Evolutionary conservation across 2,113 vertebrate genomes (phyloP), one percentile per base, ranked within the genome.

Genomic region (Anolis sagrei): DNA sequence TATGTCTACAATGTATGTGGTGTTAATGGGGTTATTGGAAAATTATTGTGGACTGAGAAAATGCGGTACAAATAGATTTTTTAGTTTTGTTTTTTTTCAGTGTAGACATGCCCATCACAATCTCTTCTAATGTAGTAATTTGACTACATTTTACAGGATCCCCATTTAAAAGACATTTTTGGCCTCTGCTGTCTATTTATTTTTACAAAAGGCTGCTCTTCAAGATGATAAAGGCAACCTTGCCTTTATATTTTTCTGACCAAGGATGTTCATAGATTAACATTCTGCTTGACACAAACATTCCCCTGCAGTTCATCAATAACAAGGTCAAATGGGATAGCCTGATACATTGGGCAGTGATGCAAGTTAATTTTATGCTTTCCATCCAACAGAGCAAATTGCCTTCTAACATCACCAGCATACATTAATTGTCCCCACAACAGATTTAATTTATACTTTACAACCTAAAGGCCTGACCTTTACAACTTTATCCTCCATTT

Each of bases 391-490:
- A 68, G 1, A n/a, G 34, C 5, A 85, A 89, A 86, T 76, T 76
- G 76, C 76, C 82, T 91, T 82, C 44, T 25, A 86, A 84, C 90
- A 34, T 8, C 90, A 81, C 29, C 5, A 64, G 70, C 1, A 86
- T 66, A 81, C 88, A 87, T 72, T 81, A 81, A 36, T 14, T 13
- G 62, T 84, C 58, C 34, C 70, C 72, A 84, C 48, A 68, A 51
- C 78, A 58, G 49, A 75, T 84, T 80, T 84, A 88, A 88, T 80
- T 80, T 88, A 88, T 29, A 84, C 69, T 2, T 76, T 79, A 75
- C 84, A 51, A 70, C 44, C 61, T 62, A 29, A 58, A 72, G 85
- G 18, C 61, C 76, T 86, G 49, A 82, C 36, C 87, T 85, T 89
- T 89, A 86, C 70, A 83, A 23, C 23, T n/a, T n/a, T 73, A 62